These are phyloP conservation scores for Prosopocoilus inquinatus DNA, from an alignment of 2,888 invertebrate species.

Conservation along the genomic window DNA sequence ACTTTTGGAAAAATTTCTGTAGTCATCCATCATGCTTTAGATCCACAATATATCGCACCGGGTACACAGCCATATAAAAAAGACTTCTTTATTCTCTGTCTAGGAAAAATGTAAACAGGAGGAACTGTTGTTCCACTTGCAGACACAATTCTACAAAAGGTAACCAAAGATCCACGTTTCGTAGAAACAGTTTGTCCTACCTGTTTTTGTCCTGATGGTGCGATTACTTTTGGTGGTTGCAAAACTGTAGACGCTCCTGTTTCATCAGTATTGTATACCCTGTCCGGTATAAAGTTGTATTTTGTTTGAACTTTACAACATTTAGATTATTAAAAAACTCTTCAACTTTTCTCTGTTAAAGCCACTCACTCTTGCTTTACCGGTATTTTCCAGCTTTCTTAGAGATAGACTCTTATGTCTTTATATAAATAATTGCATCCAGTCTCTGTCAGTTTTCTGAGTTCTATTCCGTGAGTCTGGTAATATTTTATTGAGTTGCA, in stretches of 20 bases:
- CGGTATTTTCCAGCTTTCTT: slow-evolving; percentile 1
- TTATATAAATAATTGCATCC: neutral
- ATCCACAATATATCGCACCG: slow-evolving; percentile 33
- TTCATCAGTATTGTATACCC: neutral
- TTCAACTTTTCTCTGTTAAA: slow-evolving; percentile 2
- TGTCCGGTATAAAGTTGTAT: neutral
- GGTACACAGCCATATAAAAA: slow-evolving; percentile 27
- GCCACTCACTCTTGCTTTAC: neutral
- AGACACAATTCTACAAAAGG: slow-evolving; percentile 25
- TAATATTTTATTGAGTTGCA: neutral
- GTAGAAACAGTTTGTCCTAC: slow-evolving; percentile 24
- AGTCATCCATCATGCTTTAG: slow-evolving; percentile 35
- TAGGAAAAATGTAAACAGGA: slow-evolving; percentile 25
- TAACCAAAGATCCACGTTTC: slow-evolving; percentile 28
- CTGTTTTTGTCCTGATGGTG: slow-evolving; percentile 16
- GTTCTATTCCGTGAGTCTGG: too few relatives aligned
- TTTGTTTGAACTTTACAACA: too few relatives aligned
- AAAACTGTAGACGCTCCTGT: neutral
- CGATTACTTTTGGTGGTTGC: neutral
- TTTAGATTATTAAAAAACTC: too few relatives aligned
- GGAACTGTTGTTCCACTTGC: slow-evolving; percentile 29
- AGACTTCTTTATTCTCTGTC: slow-evolving; percentile 8
- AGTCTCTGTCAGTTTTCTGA: neutral
- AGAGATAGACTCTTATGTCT: neutral
- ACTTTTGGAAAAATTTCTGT: slow-evolving; percentile 31